These are phyloP conservation scores for Alaudala cheleensis DNA, from an alignment of 2,113 vertebrate species.

Conservation along the genomic window DNA sequence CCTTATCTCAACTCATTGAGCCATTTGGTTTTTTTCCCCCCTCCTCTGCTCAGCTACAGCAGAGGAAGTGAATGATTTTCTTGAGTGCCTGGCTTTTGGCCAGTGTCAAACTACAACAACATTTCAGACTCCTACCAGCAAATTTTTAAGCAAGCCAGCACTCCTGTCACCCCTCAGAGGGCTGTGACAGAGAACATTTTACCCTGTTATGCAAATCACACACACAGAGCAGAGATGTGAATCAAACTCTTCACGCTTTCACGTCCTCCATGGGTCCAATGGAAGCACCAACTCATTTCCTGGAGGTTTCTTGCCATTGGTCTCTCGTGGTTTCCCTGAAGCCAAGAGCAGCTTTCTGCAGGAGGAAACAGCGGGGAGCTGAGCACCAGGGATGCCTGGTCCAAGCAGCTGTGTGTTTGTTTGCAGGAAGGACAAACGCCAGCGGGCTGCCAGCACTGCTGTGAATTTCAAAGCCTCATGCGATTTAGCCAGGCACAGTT, in stretches of 20 bases:
- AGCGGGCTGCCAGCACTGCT: slow-evolving; percentile 37
- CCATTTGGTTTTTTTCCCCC: background rate
- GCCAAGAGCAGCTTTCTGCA: background rate
- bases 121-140: background rate
- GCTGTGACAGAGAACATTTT: background rate
- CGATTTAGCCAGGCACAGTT: slow-evolving; percentile 41
- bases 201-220: rapidly evolving
- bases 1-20: background rate
- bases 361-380: slow-evolving; percentile 15
- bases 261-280: background rate
- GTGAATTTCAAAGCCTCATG: slow-evolving; percentile 60
- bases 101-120: background rate
- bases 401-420: slow-evolving; percentile 45
- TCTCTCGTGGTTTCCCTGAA: background rate
- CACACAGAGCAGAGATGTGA: rapidly evolving
- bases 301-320: slow-evolving; percentile 13
- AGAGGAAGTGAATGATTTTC: background rate
- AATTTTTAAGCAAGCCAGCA: background rate
- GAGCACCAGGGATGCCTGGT: background rate
- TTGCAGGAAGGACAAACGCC: slow-evolving; percentile 56
- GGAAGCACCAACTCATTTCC: slow-evolving; percentile 7
- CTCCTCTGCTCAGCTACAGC: background rate
- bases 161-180: background rate
- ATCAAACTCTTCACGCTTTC: background rate
- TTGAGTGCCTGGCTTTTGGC: background rate